Evolutionary conservation across 2,113 vertebrate genomes (phyloP).

Genomic region (Phyllostomus hastatus): DNA sequence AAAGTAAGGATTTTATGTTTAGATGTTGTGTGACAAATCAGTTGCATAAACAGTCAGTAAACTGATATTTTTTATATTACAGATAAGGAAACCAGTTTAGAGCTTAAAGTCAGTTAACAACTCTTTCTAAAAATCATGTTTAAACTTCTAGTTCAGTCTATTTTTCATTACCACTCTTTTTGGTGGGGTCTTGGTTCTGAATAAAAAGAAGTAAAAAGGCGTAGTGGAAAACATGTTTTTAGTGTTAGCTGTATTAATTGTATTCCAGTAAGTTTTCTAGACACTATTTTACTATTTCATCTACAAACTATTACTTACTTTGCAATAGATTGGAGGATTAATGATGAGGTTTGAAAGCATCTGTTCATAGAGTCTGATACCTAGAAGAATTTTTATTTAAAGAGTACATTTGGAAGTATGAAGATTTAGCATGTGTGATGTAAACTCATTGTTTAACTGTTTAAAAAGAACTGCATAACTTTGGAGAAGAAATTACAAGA

Average conservation of each 20-base stretch:
- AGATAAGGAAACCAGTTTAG: not conserved
- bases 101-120: not conserved
- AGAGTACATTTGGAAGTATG: not conserved
- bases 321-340: not conserved
- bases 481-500: not conserved
- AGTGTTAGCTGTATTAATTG: not conserved
- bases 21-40: not conserved
- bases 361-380: not conserved
- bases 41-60: not conserved
- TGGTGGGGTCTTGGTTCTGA: not conserved
- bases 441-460: not conserved
- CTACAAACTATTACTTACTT: not conserved
- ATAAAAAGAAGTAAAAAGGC: not conserved
- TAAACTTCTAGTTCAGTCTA: not conserved
- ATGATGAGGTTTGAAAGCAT: not conserved
- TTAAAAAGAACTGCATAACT: not conserved
- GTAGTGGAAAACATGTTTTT: not conserved
- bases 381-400: not conserved
- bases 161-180: not conserved
- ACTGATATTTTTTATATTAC: not conserved
- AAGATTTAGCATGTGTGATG: not conserved
- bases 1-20: not conserved
- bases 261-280: not conserved
- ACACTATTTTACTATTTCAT: not conserved
- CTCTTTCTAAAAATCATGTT: not conserved